Base-by-base conservation (phyloP, 2,888 invertebrate genomes). In the Andrena praecox region DNA sequence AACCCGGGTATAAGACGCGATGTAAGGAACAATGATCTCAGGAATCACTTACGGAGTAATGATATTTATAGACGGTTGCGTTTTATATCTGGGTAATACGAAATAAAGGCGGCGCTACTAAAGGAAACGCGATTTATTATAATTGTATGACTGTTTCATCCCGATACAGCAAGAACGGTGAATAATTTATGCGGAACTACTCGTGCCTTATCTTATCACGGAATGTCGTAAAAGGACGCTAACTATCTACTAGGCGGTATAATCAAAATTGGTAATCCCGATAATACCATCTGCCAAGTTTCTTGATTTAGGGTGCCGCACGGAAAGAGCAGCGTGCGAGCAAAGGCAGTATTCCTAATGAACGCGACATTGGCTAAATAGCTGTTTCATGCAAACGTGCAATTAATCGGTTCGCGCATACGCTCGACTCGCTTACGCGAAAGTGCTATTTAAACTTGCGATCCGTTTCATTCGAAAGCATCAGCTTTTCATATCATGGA, bases 121-220 rank as follows among this genome's bases (percentile, higher is more conserved):
- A 42, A 59, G 35, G 48, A 64, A 60, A 2, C 8, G 2, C 20
- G n/a, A 31, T 31, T 20, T 10, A 10, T 29, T 4, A 24, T 31
- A 71, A 77, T 42, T n/a, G 33, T 73, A 29, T 24, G n/a, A 2
- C 20, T 8, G 4, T 10, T 31, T 4, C 8, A 12, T 52, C 56
- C 60, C 12, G 8, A 2, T 54, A 12, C 7, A 50, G 42, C 42
- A 42, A 1, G 42, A 42, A 56, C 77, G 7, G 16, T 16, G 60
- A 8, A 3, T 66, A 48, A 60, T 48, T 27, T 16, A 16, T 20
- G 33, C 6, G 3, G 2, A 27, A 33, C n/a, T 54, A 31, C 33
- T 29, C 33, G 60, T 62, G 20, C n/a, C 62, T 80, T 80, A 80
- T 80, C 80, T 79, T 63, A 80, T 72, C 79, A 6, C 7, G 8